Evolutionary conservation across 2,888 invertebrate genomes (phyloP).

Genomic region (Caradrina clavipalpis): DNA sequence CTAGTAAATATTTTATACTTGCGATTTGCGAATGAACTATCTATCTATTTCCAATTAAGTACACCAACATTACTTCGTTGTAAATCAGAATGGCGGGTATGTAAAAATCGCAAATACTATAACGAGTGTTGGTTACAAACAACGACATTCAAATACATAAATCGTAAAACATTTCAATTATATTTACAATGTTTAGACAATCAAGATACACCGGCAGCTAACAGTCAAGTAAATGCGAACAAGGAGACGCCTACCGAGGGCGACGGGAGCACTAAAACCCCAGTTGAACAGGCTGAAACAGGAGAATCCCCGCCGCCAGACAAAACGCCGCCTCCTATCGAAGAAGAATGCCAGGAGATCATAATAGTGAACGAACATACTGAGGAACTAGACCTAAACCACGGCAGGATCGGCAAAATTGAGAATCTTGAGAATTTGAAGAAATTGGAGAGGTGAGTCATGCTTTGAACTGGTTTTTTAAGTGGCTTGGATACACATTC

Average conservation of each 20-base stretch:
- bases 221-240: constrained; percentile 60
- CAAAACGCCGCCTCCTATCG: constrained; percentile 75
- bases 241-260: constrained; percentile 58
- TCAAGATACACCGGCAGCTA: constrained; percentile 68
- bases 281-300: constrained; percentile 49
- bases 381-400: constrained; percentile 96
- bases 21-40: background rate
- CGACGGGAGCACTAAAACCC: constrained; percentile 49
- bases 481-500: background rate
- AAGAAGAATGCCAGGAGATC: constrained; percentile 90
- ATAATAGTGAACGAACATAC: constrained; percentile 92
- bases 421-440: constrained; percentile 95
- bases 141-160: background rate
- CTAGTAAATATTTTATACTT: constrained; percentile 2
- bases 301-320: constrained; percentile 74
- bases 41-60: constrained; percentile 1
- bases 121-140: constrained; percentile 19
- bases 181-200: constrained; percentile 67
- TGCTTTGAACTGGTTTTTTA: background rate
- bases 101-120: constrained; percentile 42
- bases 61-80: constrained; percentile 1
- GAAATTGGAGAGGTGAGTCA: constrained; percentile 92
- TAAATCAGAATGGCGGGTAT: constrained; percentile 65
- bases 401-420: constrained; percentile 95
- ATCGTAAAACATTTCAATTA: background rate